Evolutionary conservation across 2,797 vertebrate species (phyloP).

Genomic region (Chrosomus eos): DNA sequence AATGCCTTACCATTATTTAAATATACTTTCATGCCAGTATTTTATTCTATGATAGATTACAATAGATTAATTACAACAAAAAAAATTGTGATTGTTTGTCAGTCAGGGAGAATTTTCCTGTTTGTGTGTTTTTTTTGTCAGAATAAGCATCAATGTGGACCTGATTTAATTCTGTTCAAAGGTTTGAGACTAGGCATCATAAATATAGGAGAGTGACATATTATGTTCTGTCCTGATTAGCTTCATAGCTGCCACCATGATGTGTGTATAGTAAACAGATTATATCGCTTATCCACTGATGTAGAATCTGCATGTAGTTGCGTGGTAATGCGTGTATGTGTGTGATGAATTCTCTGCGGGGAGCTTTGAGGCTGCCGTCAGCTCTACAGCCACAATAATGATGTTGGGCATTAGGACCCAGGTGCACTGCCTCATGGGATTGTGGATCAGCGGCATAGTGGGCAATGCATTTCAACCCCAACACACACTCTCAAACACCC

Average conservation of each 20-base stretch:
- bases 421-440: constrained; percentile 24
- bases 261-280: constrained; percentile 36
- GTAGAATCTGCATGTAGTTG: constrained; percentile 24
- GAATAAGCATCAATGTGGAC: too few species aligned
- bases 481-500: neutral
- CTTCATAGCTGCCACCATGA: constrained; percentile 9
- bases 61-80: neutral
- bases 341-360: constrained; percentile 13
- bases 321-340: neutral
- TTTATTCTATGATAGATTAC: neutral
- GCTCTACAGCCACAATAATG: neutral
- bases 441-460: neutral
- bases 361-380: constrained; percentile 1
- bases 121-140: neutral
- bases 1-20: neutral
- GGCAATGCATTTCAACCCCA: constrained; percentile 10
- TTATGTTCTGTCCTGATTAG: constrained; percentile 28
- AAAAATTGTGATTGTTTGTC: neutral
- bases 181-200: neutral
- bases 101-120: neutral
- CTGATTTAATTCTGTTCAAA: neutral
- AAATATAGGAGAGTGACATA: neutral
- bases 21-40: neutral
- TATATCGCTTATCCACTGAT: constrained; percentile 1
- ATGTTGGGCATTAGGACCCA: constrained; percentile 14